These are phyloP conservation scores for Falco rusticolus DNA, from an alignment of 2,797 vertebrate genomes.

Conservation along the genomic window DNA sequence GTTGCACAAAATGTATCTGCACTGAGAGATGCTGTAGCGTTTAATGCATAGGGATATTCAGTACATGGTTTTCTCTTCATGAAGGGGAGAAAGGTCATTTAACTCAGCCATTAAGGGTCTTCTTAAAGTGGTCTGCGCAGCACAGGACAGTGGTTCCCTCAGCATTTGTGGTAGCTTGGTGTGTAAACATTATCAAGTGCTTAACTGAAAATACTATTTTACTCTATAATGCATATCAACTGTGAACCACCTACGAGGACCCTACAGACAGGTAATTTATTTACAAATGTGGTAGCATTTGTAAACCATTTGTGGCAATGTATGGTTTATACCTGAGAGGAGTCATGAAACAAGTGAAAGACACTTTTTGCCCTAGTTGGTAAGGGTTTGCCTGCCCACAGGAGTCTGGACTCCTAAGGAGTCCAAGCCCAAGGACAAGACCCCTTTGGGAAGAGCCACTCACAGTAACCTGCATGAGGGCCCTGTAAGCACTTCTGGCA, in stretches of 20 bases:
- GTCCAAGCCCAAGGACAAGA: neutral
- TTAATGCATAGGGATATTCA: neutral
- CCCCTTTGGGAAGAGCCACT: neutral
- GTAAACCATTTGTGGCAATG: accelerated
- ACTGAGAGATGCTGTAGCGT: neutral
- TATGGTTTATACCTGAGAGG: neutral
- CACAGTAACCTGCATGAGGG: neutral
- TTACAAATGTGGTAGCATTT: neutral
- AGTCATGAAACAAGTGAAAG: neutral
- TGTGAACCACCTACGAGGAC: neutral
- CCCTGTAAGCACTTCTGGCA: neutral
- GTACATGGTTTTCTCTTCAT: neutral
- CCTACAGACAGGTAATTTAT: neutral
- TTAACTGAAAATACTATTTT: neutral
- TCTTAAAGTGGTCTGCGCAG: neutral
- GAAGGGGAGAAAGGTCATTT: neutral
- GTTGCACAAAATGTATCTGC: neutral
- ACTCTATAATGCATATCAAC: neutral
- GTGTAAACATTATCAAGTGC: neutral
- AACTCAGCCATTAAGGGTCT: neutral
- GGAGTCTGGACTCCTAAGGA: neutral
- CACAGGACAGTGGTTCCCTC: neutral
- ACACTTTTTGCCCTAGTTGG: neutral
- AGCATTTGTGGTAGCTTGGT: neutral
- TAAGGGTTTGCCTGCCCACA: neutral